Evolutionary conservation across 2,113 vertebrate species (phyloP), one percentile per base, ranked within the genome.

Genomic region (Candoia aspera): DNA sequence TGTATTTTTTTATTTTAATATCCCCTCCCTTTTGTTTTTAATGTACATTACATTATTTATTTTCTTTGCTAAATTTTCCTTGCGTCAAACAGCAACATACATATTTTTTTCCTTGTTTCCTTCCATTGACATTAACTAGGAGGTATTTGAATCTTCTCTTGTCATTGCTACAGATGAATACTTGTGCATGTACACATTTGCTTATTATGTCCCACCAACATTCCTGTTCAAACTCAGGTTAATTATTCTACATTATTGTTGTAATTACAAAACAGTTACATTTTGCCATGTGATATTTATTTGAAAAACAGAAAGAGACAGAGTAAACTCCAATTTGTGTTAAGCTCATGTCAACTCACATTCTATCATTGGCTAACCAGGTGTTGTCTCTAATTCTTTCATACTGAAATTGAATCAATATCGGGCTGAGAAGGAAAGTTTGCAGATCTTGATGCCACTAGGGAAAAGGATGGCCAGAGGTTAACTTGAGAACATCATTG

Each of bases 351-450:
- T 33, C 8, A 89, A n/a, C 24, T n/a, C 49, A 26, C 59, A 64
- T 23, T 73, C 29, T 23, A 24, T 62, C 37, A n/a, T 15, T 86
- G 26, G 15, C 23, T 89, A n/a, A 24, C 29, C 29, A 23, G 13
- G 49, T 73, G 59, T 58, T 57, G 19, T 79, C n/a, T 23, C 29
- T 19, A 33, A 59, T 90, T 59, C 29, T 26, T 90, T 73, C 13
- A n/a, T 21, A 4, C 8, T 21, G 23, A 33, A 42, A 83, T 19
- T 84, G 42, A 84, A 49, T 84, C n/a, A 21, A 49, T 84, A 64
- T 83, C 42, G 46, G 3, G 15, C 62, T 8, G 59, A 58, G 29
- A 90, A 93, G 93, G 23, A 94, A 93, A 29, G 1, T 3, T 86
- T 24, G 0, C 17, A 88, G 12, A 37, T 84, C 24, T n/a, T 87